Conservation (phyloP, 2,888 invertebrate species). For the Tridacna crocea region DNA sequence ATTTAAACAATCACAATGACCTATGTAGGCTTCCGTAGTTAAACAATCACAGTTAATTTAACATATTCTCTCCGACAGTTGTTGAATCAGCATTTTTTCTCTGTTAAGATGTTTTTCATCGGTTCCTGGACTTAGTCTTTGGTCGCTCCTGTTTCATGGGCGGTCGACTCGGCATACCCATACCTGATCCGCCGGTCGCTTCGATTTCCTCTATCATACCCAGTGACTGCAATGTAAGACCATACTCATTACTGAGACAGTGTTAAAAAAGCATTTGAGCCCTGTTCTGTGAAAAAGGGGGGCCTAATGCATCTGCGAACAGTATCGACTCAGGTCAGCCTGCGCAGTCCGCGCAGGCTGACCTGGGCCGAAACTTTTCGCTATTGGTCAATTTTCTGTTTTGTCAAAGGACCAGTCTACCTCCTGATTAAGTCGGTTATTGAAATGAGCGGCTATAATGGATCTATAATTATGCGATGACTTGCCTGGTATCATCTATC, state of each 20-base stretch:
- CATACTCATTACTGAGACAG: not conserved
- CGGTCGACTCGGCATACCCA: constrained; percentile 45
- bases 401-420: too few species aligned
- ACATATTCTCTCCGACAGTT: too few species aligned
- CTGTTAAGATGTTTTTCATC: not conserved
- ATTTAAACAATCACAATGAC: too few species aligned
- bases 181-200: constrained; percentile 73
- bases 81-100: too few species aligned
- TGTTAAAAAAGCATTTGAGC: not conserved
- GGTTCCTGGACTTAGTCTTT: constrained; percentile 46
- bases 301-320: not conserved
- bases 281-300: not conserved
- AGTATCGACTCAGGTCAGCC: not conserved
- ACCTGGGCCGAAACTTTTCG: not conserved
- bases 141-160: constrained; percentile 55
- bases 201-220: constrained; percentile 80
- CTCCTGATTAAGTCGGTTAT: too few species aligned
- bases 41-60: too few species aligned
- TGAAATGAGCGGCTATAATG: too few species aligned
- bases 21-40: too few species aligned
- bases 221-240: constrained; percentile 67
- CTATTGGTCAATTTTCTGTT: too few species aligned
- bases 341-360: not conserved
- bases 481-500: too few species aligned
- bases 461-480: too few species aligned